phyloP scores from a whole-genome alignment of 2,113 vertebrate species.

The Myrmophylax atrothorax region DNA sequence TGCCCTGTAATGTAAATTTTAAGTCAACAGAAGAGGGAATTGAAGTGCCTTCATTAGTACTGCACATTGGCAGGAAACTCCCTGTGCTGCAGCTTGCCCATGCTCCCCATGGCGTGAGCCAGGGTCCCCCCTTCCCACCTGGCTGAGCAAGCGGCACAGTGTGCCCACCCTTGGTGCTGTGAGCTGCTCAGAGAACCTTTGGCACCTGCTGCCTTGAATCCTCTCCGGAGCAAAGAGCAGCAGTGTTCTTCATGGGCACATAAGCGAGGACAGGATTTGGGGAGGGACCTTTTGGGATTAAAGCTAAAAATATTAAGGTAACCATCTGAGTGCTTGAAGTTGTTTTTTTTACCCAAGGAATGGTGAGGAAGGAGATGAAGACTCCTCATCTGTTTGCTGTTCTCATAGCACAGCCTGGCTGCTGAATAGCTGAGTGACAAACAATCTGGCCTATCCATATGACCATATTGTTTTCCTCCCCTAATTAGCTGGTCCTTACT shows the following conservation, averaged over 20 bases:
- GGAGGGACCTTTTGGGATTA: conserved; percentile 25
- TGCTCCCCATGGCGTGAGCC: rapidly evolving
- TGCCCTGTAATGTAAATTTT: not conserved
- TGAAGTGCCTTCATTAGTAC: not conserved
- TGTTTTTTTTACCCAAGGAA: not conserved
- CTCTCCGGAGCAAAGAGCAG: not conserved
- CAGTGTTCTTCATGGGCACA: not conserved
- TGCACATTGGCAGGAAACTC: rapidly evolving
- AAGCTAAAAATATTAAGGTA: conserved; percentile 65
- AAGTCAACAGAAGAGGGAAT: not conserved
- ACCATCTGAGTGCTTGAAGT: conserved; percentile 35
- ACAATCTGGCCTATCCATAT: conserved; percentile 84
- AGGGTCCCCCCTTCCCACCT: not conserved
- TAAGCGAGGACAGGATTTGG: not conserved
- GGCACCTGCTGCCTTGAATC: not conserved
- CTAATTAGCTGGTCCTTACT: conserved; percentile 84
- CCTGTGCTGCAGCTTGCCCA: rapidly evolving
- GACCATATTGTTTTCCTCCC: conserved; percentile 85
- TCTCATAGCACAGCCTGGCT: conserved; percentile 66
- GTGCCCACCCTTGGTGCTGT: rapidly evolving
- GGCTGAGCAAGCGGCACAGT: rapidly evolving
- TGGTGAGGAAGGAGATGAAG: not conserved
- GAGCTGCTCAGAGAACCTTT: not conserved
- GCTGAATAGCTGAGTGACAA: conserved; percentile 78
- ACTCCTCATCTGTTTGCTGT: conserved; percentile 63